Conservation (phyloP, 2,113 vertebrate species). For the Mellivora capensis region DNA sequence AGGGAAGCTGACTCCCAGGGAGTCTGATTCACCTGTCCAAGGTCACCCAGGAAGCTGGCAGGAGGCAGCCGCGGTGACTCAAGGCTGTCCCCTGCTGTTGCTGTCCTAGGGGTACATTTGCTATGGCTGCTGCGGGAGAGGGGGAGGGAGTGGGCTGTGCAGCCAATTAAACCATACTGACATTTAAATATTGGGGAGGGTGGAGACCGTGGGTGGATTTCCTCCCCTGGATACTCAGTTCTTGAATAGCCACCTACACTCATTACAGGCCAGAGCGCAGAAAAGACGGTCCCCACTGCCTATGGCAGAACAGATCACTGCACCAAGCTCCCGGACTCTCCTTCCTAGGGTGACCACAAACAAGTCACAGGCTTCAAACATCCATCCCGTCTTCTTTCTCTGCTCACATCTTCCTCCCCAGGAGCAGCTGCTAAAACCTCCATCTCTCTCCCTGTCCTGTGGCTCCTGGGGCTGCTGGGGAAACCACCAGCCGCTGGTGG, state of each 20-base stretch:
- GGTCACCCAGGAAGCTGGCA: accelerated
- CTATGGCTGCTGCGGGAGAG: slow-evolving; percentile 61
- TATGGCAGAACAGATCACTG: neutral
- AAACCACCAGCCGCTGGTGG: neutral
- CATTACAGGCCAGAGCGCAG: slow-evolving; percentile 54
- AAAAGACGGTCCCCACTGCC: slow-evolving; percentile 56
- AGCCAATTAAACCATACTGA: slow-evolving; percentile 81
- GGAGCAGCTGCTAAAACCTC: neutral
- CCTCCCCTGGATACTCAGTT: slow-evolving; percentile 59
- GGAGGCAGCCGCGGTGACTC: neutral
- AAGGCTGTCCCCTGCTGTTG: neutral
- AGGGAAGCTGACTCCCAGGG: neutral
- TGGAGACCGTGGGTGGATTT: slow-evolving; percentile 73
- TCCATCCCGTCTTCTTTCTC: accelerated
- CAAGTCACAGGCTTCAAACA: neutral
- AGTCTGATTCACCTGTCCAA: neutral
- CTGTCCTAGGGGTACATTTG: neutral
- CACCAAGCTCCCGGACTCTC: neutral
- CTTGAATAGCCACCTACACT: slow-evolving; percentile 71
- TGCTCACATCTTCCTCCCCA: accelerated
- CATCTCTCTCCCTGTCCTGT: neutral
- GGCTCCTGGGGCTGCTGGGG: neutral
- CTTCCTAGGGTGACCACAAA: neutral
- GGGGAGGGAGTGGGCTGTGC: neutral
- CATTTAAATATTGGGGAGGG: slow-evolving; percentile 78